A percentile compares a stretch with the other conserved stretches of the same genome.
Evolutionary conservation across 2,888 invertebrate species (phyloP).

Genomic region (Cheilosia variabilis): DNA sequence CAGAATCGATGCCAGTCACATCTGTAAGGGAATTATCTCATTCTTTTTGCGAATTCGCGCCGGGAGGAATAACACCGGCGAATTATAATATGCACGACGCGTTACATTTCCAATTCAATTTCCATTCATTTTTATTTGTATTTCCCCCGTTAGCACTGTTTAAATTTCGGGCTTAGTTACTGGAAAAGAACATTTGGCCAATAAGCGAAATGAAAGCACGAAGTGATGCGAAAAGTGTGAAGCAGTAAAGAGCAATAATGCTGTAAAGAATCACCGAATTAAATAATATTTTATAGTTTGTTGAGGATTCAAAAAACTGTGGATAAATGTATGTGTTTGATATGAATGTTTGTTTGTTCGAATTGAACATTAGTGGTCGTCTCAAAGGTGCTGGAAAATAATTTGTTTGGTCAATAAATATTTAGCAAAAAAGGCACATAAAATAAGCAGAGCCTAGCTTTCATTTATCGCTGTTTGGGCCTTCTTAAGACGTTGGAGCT

Average conservation of each 20-base stretch:
- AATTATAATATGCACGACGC: background rate
- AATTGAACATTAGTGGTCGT: no score
- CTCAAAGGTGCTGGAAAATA: no score
- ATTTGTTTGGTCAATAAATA: no score
- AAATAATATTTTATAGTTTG: no score
- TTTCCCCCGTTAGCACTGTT: background rate
- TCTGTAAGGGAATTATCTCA: background rate
- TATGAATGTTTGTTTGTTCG: no score
- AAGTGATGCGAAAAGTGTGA: background rate
- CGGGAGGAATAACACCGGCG: background rate
- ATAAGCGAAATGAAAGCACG: background rate
- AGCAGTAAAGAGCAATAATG: background rate
- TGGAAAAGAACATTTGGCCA: background rate
- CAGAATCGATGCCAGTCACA: constrained; percentile 13
- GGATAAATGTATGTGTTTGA: no score
- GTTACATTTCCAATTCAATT: background rate
- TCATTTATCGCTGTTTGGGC: no score
- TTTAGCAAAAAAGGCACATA: no score
- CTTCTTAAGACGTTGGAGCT: no score
- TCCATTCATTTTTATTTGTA: background rate
- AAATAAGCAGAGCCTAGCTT: no score
- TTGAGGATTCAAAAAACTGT: no score
- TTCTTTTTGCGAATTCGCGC: background rate
- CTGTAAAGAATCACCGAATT: no score
- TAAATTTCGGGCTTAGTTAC: background rate